Conservation (phyloP, 1,140 invertebrate genomes). For the Drosophila quadrilineata region DNA sequence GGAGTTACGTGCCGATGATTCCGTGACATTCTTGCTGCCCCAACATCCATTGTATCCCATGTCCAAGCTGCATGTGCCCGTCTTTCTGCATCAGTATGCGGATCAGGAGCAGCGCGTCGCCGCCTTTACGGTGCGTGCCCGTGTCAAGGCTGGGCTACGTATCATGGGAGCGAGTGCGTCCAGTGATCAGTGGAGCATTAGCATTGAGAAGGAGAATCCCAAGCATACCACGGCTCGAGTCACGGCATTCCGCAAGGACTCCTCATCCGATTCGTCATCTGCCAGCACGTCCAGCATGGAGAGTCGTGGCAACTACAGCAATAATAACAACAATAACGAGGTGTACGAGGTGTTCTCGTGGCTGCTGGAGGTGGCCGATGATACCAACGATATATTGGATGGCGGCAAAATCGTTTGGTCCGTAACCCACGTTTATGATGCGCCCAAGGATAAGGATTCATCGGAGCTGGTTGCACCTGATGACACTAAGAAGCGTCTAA, state of each 20-base stretch:
- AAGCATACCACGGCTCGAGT: constrained; percentile 93
- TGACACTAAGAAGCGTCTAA: constrained; percentile 87
- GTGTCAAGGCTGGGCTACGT: constrained; percentile 91
- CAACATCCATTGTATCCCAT: constrained; percentile 92
- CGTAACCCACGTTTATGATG: constrained; percentile 87
- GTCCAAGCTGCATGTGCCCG: constrained; percentile 92
- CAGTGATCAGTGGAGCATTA: constrained; percentile 91
- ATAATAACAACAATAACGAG: constrained; percentile 36
- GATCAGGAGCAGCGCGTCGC: constrained; percentile 85
- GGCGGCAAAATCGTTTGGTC: constrained; percentile 92
- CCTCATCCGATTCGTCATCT: constrained; percentile 58
- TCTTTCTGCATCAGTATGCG: constrained; percentile 88
- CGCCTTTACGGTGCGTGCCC: constrained; percentile 91
- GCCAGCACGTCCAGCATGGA: constrained; percentile 37
- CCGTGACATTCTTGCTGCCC: constrained; percentile 91
- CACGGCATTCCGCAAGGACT: constrained; percentile 88
- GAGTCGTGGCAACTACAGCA: constrained; percentile 27
- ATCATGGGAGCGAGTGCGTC: constrained; percentile 91
- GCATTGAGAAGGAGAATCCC: constrained; percentile 88
- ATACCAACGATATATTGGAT: constrained; percentile 88
- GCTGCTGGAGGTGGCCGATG: constrained; percentile 93
- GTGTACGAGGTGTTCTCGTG: constrained; percentile 91
- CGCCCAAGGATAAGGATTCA: constrained; percentile 82
- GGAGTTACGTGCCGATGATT: constrained; percentile 90
- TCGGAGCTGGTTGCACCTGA: constrained; percentile 82